Evolutionary conservation across 1,140 invertebrate species (phyloP).

Genomic region (Pseudomyrmex sp.): DNA sequence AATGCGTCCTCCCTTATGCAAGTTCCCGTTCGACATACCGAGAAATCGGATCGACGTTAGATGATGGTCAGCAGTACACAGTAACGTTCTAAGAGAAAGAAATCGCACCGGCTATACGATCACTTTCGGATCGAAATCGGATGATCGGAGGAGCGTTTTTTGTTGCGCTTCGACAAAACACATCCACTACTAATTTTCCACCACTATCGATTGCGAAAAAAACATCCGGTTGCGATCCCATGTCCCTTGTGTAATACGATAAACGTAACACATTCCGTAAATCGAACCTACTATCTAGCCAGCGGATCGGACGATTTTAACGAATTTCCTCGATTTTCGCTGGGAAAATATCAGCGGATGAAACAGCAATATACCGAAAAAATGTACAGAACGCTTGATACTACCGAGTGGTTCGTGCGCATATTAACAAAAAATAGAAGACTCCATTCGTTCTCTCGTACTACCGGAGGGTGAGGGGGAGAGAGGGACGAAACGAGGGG

Average conservation of each 20-base stretch:
- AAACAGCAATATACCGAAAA: conserved; percentile 9
- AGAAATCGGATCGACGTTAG: background rate
- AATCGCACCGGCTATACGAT: background rate
- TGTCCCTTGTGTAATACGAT: background rate
- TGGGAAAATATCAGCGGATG: background rate
- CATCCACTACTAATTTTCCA: too few relatives aligned
- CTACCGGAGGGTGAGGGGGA: background rate
- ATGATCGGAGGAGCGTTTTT: background rate
- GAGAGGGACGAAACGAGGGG: background rate
- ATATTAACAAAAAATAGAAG: conserved; percentile 68
- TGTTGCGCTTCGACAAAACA: background rate
- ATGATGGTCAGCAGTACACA: background rate
- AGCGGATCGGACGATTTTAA: background rate
- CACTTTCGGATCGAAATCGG: background rate
- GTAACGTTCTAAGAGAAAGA: background rate
- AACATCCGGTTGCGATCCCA: background rate
- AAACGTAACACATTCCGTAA: background rate
- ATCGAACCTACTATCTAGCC: background rate
- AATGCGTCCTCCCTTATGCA: conserved; percentile 40
- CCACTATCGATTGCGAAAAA: background rate
- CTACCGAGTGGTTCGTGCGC: background rate
- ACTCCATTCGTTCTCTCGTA: conserved; percentile 37
- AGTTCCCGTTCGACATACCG: conserved; percentile 6
- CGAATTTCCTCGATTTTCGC: background rate
- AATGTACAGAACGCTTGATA: conserved; percentile 21